phyloP scores from a whole-genome alignment of 2,888 invertebrate species.

The Rotaria sp. region DNA sequence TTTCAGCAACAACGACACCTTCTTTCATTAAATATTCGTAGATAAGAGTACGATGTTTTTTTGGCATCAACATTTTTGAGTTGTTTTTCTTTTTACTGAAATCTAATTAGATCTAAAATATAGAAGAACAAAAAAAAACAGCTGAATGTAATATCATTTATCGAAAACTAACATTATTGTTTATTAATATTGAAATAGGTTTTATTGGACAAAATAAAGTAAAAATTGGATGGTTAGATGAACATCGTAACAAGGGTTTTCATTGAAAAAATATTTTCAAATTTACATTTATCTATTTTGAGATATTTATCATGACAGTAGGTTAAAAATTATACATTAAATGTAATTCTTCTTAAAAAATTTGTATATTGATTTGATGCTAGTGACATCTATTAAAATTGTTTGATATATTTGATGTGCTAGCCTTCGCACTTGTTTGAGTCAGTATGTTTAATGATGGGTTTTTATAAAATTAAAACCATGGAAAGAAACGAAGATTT shows the following conservation, averaged over 20 bases:
- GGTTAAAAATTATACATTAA: not conserved
- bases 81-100: not conserved
- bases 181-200: not conserved
- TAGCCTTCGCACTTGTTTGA: too few species aligned
- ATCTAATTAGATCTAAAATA: not conserved
- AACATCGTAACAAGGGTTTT: not conserved
- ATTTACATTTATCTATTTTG: not conserved
- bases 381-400: not conserved
- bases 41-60: slow-evolving; percentile 87
- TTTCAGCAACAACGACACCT: slow-evolving; percentile 97
- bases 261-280: not conserved
- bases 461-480: too few species aligned
- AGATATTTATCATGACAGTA: not conserved
- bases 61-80: slow-evolving; percentile 91
- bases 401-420: too few species aligned
- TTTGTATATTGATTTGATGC: not conserved
- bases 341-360: not conserved
- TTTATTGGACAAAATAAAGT: not conserved
- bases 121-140: not conserved
- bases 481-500: too few species aligned
- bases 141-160: not conserved
- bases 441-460: too few species aligned
- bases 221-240: not conserved
- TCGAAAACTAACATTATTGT: not conserved
- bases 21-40: slow-evolving; percentile 97